A percentile compares a stretch with the other conserved stretches of the same genome.
Conservation (phyloP, 2,888 invertebrate genomes). For the Acleris cristana region DNA sequence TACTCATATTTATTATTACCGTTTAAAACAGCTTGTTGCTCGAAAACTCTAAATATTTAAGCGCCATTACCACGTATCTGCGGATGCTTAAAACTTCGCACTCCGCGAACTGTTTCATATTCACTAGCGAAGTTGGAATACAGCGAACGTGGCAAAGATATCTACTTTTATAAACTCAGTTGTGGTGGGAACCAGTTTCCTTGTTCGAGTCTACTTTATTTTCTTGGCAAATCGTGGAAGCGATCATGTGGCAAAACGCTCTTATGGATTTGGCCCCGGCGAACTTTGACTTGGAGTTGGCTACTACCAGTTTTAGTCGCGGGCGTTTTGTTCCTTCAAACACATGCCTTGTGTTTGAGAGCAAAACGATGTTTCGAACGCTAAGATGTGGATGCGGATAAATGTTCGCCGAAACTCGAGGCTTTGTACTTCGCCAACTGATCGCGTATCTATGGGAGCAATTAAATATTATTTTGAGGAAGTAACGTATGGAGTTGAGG, state of each 20-base stretch:
- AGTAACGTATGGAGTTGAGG: background rate
- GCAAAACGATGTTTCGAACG: conserved; percentile 77
- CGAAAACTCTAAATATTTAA: conserved; percentile 35
- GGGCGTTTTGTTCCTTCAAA: conserved; percentile 44
- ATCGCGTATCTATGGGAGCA: conserved; percentile 34
- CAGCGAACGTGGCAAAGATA: conserved; percentile 52
- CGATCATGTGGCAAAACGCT: conserved; percentile 82
- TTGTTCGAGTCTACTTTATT: conserved; percentile 72
- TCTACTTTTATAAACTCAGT: conserved; percentile 68
- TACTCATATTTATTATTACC: conserved; percentile 16
- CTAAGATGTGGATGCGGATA: conserved; percentile 63
- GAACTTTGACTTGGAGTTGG: conserved; percentile 78
- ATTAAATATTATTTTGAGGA: conserved; percentile 31
- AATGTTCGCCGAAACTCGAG: conserved; percentile 58
- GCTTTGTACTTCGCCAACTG: conserved; percentile 42
- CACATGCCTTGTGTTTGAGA: conserved; percentile 70
- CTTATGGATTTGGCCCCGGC: conserved; percentile 79
- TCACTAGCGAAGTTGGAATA: conserved; percentile 60
- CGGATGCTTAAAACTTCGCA: conserved; percentile 40
- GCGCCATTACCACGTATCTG: conserved; percentile 38
- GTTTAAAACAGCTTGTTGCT: conserved; percentile 32
- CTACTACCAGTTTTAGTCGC: conserved; percentile 51
- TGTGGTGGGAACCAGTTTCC: conserved; percentile 68
- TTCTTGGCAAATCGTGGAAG: conserved; percentile 80
- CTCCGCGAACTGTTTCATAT: conserved; percentile 58